Evolutionary conservation across 35 echinoderm and acorn worm species (phyloP).

Genomic region (Apostichopus japonicus): DNA sequence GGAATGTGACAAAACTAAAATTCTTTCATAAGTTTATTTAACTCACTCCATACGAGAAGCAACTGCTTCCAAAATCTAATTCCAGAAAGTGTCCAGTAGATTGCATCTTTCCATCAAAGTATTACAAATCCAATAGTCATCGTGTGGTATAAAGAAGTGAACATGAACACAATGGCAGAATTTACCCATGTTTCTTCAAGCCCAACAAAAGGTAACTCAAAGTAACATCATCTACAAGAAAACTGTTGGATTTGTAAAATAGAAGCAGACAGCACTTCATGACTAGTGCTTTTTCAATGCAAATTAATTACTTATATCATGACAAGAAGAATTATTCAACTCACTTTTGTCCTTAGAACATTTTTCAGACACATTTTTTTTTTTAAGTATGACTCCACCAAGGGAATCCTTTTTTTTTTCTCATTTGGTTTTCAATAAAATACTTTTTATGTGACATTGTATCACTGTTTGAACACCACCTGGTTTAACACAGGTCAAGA

Average conservation of each 20-base stretch:
- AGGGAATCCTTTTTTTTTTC: not conserved
- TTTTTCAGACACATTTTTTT: not conserved
- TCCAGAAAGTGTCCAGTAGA: not conserved
- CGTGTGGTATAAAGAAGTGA: too few species aligned
- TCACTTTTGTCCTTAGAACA: not conserved
- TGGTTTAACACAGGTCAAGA: not conserved
- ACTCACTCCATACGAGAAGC: slow-evolving; percentile 1
- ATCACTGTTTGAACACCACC: slow-evolving; percentile 1
- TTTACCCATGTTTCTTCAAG: too few species aligned
- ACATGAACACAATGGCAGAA: too few species aligned
- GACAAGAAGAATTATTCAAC: too few species aligned
- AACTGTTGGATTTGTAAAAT: too few species aligned
- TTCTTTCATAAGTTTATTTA: not conserved
- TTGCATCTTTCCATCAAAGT: not conserved
- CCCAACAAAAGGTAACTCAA: too few species aligned
- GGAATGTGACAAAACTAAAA: not conserved
- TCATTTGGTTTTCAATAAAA: slow-evolving; percentile 8
- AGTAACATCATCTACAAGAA: too few species aligned
- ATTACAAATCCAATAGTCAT: not conserved
- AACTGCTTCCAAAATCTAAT: not conserved
- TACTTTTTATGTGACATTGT: not conserved
- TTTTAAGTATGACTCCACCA: not conserved
- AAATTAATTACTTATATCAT: too few species aligned
- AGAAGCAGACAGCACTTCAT: too few species aligned
- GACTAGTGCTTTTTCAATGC: too few species aligned